These are phyloP conservation scores for Vidua macroura DNA, from an alignment of 2,113 vertebrate genomes.

Conservation along the genomic window DNA sequence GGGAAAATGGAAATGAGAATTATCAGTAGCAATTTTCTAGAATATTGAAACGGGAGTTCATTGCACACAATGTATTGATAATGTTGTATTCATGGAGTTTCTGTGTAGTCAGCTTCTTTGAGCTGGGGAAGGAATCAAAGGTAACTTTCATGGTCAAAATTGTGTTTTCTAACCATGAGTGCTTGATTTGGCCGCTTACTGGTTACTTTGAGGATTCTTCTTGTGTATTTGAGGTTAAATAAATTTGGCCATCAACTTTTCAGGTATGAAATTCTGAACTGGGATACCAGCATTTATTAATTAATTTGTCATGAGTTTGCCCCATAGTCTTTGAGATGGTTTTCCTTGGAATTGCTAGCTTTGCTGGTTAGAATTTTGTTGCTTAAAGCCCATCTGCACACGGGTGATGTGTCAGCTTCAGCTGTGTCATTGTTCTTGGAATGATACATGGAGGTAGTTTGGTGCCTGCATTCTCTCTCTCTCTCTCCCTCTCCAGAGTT, in stretches of 20 bases:
- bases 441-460: background rate
- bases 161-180: background rate
- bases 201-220: background rate
- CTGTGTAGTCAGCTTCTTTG: background rate
- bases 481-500: too few species aligned
- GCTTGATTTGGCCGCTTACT: background rate
- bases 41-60: background rate
- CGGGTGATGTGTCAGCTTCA: background rate
- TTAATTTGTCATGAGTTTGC: background rate
- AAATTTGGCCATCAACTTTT: background rate
- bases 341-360: background rate
- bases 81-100: background rate
- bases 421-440: background rate
- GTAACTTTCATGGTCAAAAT: background rate
- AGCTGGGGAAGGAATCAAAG: background rate
- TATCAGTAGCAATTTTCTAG: background rate
- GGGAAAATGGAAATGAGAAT: background rate
- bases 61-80: background rate
- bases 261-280: background rate
- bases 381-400: accelerated
- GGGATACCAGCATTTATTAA: background rate
- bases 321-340: background rate
- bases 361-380: background rate
- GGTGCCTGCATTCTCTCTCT: background rate
- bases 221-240: background rate